Evolutionary conservation across 2,113 vertebrate species (phyloP).

Genomic region (Scomber colias): DNA sequence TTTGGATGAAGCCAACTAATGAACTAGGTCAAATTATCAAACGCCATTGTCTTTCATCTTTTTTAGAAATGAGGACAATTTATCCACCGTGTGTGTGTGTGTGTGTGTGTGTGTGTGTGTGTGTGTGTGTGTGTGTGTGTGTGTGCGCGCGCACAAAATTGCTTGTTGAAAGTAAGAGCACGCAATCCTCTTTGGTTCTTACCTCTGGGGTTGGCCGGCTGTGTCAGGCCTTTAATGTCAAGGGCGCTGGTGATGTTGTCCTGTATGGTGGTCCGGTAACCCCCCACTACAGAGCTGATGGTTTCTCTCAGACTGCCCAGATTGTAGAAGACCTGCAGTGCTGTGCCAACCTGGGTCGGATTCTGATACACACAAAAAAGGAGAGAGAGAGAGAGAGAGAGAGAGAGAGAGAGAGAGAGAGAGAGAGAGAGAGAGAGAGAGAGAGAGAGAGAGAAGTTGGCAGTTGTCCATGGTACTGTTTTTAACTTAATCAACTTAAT

Average conservation of each 20-base stretch:
- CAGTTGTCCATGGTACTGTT: neutral
- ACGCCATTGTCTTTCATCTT: conserved; percentile 10
- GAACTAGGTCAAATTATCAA: conserved; percentile 42
- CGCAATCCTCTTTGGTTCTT: conserved; percentile 10
- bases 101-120: neutral
- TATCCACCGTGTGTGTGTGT: neutral
- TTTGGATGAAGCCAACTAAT: conserved; percentile 32
- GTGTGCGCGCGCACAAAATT: neutral
- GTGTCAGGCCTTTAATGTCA: conserved; percentile 94
- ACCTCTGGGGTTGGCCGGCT: conserved; percentile 90
- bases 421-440: neutral
- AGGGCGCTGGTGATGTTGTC: conserved; percentile 91
- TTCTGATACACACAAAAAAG: conserved; percentile 83
- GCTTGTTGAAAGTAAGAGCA: neutral
- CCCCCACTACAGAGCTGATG: conserved; percentile 89
- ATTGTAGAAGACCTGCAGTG: conserved; percentile 97
- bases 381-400: neutral
- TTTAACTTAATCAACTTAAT: conserved; percentile 31
- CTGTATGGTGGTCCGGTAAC: conserved; percentile 88
- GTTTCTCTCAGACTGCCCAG: conserved; percentile 93
- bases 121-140: neutral
- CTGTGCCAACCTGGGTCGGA: conserved; percentile 96
- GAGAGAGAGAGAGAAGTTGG: neutral
- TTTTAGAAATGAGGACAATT: conserved; percentile 29
- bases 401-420: neutral